A percentile compares a stretch with the other conserved stretches of the same genome.
phyloP scores from a whole-genome alignment of 1,140 invertebrate species.

The Zeugodacus cucurbitae region DNA sequence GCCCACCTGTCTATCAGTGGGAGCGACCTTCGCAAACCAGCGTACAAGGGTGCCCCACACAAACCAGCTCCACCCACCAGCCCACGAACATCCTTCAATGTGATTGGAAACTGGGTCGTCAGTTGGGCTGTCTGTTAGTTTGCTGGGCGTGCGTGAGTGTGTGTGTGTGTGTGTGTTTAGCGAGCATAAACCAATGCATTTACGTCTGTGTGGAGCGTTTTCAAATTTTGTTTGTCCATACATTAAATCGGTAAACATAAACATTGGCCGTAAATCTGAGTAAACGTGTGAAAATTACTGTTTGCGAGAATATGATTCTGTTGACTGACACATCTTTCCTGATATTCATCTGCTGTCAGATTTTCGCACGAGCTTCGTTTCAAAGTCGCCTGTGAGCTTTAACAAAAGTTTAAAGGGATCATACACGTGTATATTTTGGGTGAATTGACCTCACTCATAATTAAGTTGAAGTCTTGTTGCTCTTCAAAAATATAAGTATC shows the following conservation, averaged over 20 bases:
- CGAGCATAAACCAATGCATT: not conserved
- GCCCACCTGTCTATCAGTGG: constrained; percentile 2
- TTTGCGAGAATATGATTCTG: not conserved
- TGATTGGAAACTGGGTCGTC: constrained; percentile 1
- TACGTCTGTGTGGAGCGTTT: not conserved
- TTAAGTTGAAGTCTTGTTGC: no score
- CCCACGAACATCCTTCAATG: not conserved
- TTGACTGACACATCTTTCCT: not conserved
- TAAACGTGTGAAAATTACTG: not conserved
- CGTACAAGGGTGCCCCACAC: not conserved
- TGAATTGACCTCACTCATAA: no score
- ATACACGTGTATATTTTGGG: no score
- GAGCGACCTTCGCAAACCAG: not conserved
- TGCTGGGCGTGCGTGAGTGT: not conserved
- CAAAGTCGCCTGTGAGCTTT: no score
- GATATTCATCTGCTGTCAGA: not conserved
- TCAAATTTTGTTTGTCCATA: not conserved
- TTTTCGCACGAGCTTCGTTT: no score
- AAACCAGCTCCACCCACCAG: not conserved
- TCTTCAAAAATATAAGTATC: no score
- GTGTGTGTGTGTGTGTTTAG: not conserved
- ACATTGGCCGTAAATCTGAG: not conserved
- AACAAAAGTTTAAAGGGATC: no score
- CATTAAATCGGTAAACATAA: constrained; percentile 5
- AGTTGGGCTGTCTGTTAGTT: not conserved